Percentiles rank a stretch among this genome's conserved stretches.
Conservation (phyloP, 2,797 vertebrate genomes). For the Cossypha polioptera region DNA sequence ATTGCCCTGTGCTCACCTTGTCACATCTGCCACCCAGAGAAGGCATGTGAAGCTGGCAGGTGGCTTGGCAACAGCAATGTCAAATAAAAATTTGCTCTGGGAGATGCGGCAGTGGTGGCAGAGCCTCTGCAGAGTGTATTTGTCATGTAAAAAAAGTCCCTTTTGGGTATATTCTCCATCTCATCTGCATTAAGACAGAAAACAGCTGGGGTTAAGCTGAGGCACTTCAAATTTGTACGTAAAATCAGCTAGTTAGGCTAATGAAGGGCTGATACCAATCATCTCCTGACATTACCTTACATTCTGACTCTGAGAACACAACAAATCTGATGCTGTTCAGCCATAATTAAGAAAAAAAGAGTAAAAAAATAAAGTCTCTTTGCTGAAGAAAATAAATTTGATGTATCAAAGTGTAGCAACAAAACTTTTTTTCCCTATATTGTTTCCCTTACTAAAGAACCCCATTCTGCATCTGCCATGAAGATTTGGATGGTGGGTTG, state of each 20-base stretch:
- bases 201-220: background rate
- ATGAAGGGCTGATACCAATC: background rate
- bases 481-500: slow-evolving; percentile 50
- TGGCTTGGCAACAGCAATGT: background rate
- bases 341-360: background rate
- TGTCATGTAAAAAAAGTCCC: background rate
- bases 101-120: background rate
- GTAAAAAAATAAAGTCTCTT: background rate
- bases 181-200: background rate
- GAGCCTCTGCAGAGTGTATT: background rate
- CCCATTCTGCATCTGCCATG: slow-evolving; percentile 44
- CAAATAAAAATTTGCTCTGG: background rate
- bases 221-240: background rate
- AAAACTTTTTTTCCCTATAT: background rate
- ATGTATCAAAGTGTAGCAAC: background rate
- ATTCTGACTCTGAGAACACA: background rate
- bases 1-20: fast-evolving
- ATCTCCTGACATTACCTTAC: background rate
- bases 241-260: background rate
- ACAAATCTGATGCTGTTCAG: background rate
- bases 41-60: fast-evolving
- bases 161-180: background rate
- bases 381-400: background rate
- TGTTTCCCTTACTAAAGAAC: slow-evolving; percentile 12
- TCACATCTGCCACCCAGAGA: fast-evolving